Base-by-base conservation (phyloP, 2,797 vertebrate genomes). In the Cyclura pinguis region DNA sequence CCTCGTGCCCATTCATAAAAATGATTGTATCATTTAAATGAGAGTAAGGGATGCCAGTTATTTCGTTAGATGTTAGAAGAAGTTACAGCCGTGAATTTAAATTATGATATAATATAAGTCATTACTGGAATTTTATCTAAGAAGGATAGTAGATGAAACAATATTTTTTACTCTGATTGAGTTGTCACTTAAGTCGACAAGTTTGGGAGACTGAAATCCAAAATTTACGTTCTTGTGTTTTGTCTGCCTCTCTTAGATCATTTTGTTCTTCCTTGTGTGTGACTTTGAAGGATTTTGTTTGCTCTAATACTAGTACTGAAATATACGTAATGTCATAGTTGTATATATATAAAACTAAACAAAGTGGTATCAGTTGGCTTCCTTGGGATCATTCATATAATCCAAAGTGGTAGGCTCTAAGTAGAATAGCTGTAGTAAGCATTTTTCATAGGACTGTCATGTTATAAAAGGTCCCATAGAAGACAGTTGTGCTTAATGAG, bases 221-320 rank as follows among this genome's bases (percentile, higher is more conserved):
- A n/a, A 4, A 16, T 50, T n/a, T 85, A 52, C 91, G 2, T 84
- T 6, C 84, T 92, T 90, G 80, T 9, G 90, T 18, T 6, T 35
- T 89, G 86, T 90, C 90, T 1, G 50, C 6, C 59, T 0, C 32
- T 88, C 88, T 90, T n/a, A 24, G 4, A 2, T 57, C 20, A 1
- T 35, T 62, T 86, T 67, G 78, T 0, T 78, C 0, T 89, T n/a
- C 6, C 29, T 83, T 76, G 10, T 72, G 2, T 76, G 4, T 14
- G 32, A 24, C 29, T 24, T 77, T 16, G 20, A 20, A 35, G 22
- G 32, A 16, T 77, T 47, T 64, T 72, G 9, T 59, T 9, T 6
- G 32, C 47, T 16, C 2, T 47, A 32, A 78, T 47, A 47, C 6
- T 20, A 74, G 72, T 20, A 24, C 10, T 82, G 29, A 1, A 72